phyloP scores from a whole-genome alignment of 2,888 invertebrate species.

The Eupithecia centaureata region DNA sequence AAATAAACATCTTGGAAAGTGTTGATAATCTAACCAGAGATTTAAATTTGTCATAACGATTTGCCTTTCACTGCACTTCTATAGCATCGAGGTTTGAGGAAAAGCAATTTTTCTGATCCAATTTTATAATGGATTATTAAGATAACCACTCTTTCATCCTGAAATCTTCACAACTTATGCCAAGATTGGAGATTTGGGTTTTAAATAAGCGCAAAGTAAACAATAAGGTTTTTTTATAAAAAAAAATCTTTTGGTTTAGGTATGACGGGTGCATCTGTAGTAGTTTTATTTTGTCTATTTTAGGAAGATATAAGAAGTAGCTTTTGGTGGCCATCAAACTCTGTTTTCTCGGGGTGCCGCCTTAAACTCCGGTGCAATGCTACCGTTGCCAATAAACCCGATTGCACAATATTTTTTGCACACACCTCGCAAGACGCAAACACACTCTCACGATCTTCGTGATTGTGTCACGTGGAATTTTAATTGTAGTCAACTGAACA shows the following conservation, averaged over 20 bases:
- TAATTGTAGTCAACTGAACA: slow-evolving; percentile 50
- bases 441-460: slow-evolving; percentile 62
- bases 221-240: too few species aligned
- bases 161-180: too few species aligned
- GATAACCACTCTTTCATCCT: neutral
- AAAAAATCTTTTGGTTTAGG: too few species aligned
- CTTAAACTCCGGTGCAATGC: neutral
- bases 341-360: too few species aligned
- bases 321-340: too few species aligned
- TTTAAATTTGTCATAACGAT: slow-evolving; percentile 49
- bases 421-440: slow-evolving; percentile 29
- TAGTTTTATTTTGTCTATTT: too few species aligned
- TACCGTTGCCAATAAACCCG: slow-evolving; percentile 20
- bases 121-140: neutral
- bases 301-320: too few species aligned
- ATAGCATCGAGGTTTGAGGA: neutral
- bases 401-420: slow-evolving; percentile 44
- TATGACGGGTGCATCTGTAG: too few species aligned
- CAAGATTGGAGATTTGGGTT: neutral
- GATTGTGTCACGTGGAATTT: slow-evolving; percentile 57
- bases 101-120: neutral
- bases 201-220: too few species aligned
- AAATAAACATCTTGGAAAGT: slow-evolving; percentile 62
- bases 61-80: slow-evolving; percentile 63
- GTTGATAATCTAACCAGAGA: slow-evolving; percentile 61